Evolutionary conservation across 2,113 vertebrate species (phyloP).

Genomic region (Okapia johnstoni): DNA sequence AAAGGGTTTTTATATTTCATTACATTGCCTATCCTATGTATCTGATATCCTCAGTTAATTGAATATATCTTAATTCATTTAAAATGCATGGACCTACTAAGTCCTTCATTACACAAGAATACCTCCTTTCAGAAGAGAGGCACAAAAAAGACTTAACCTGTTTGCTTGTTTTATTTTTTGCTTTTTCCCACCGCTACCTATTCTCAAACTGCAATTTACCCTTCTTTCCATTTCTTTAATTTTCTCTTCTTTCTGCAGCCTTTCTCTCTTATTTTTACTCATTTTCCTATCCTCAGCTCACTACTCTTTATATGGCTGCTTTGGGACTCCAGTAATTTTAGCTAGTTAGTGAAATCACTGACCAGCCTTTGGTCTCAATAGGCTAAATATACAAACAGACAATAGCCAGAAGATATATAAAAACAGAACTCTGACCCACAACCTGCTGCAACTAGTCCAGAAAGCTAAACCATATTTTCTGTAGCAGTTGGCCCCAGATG

Average conservation of each 20-base stretch:
- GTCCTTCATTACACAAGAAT: neutral
- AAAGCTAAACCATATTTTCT: neutral
- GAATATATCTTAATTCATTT: neutral
- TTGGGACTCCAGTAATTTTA: neutral
- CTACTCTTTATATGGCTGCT: neutral
- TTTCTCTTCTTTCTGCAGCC: neutral
- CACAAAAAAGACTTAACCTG: neutral
- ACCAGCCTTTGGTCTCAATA: neutral
- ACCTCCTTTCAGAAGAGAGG: neutral
- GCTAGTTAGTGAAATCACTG: neutral
- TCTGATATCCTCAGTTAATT: neutral
- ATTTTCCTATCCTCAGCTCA: neutral
- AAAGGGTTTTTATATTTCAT: neutral
- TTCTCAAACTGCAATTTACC: neutral
- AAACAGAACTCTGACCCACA: neutral
- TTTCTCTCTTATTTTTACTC: neutral
- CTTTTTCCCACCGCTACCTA: neutral
- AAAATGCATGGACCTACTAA: neutral
- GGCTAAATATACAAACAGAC: neutral
- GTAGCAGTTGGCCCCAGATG: fast-evolving
- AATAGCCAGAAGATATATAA: neutral
- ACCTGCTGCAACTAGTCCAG: neutral
- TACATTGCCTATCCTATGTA: neutral
- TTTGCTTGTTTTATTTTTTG: neutral
- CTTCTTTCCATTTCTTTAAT: neutral